Base-by-base conservation (phyloP, 2,797 vertebrate genomes). In the Hirundo rustica region DNA sequence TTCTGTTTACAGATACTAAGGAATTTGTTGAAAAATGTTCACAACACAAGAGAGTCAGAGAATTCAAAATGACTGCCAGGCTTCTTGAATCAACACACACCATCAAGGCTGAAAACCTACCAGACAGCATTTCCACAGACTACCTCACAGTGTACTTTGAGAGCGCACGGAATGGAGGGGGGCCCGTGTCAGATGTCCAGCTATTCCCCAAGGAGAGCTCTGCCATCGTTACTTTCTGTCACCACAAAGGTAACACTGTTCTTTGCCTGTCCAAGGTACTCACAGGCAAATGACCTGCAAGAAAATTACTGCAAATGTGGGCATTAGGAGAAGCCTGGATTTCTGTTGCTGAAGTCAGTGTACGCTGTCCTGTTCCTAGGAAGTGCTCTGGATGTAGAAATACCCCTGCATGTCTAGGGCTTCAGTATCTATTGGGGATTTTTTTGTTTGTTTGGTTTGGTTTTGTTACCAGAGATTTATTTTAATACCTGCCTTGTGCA, bases 121-220 rank as follows among this genome's bases (percentile, higher is more conserved):
- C 98, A 4, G 65, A 61, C 5, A 55, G 22, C 2, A 27, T 94
- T 47, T 47, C 85, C 14, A 40, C 86, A 80, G 97, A 96, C 26
- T 92, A 97, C 60, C 50, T 99, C 88, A 96, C 95, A 2, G 54
- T 98, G 68, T 99, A 98, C 88, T 99, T 99, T 77, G 98, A 99
- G 96, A 99, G 88, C 32, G 5, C 47, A 0, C 89, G 13, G 38
- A 89, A 85, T 0, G 98, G 98, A 94, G 96, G 96, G 4, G 97
- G 96, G 7, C 90, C 92, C 0, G 88, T 98, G 19, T 53, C 92
- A 11, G 29, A 38, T 0, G 53, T 98, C 44, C 25, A 85, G 68
- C 97, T 97, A 95, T 96, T 98, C 48, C 97, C 97, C 0, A 74
- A 97, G 18, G 98, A 99, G 57, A 96, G 96, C 44, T 98, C 98